phyloP scores from a whole-genome alignment of 2,113 vertebrate species.

The Cyanoderma ruficeps region DNA sequence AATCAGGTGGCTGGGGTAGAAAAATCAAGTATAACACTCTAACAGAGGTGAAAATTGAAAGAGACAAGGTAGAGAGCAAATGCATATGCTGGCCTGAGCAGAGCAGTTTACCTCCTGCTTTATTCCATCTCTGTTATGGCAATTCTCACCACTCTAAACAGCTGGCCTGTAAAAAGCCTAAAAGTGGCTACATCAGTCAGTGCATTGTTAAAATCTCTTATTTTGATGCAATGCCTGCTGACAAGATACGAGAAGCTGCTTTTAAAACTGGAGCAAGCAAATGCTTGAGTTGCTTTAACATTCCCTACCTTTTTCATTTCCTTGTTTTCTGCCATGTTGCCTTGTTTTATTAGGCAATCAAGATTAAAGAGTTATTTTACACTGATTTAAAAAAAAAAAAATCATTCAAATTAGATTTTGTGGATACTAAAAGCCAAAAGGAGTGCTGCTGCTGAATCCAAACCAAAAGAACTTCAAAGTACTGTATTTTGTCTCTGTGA shows the following conservation, averaged over 20 bases:
- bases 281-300: neutral
- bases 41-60: neutral
- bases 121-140: neutral
- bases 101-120: neutral
- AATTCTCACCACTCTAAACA: neutral
- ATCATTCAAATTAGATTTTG: neutral
- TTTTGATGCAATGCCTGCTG: neutral
- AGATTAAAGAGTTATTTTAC: neutral
- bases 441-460: constrained; percentile 1
- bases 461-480: constrained; percentile 27
- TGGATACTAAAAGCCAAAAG: neutral
- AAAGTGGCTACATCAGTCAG: neutral
- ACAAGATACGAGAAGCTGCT: neutral
- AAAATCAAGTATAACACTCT: neutral
- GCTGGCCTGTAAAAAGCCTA: neutral
- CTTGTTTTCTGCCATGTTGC: neutral
- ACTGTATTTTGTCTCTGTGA: neutral
- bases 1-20: neutral
- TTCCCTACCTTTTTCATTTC: neutral
- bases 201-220: neutral
- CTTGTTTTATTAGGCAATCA: neutral
- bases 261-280: neutral
- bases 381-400: neutral
- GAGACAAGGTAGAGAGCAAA: rapidly evolving
- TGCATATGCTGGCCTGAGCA: neutral